phyloP scores from a whole-genome alignment of 1,140 invertebrate species.

The roundworm (Caenorhabditis elegans) region DNA sequence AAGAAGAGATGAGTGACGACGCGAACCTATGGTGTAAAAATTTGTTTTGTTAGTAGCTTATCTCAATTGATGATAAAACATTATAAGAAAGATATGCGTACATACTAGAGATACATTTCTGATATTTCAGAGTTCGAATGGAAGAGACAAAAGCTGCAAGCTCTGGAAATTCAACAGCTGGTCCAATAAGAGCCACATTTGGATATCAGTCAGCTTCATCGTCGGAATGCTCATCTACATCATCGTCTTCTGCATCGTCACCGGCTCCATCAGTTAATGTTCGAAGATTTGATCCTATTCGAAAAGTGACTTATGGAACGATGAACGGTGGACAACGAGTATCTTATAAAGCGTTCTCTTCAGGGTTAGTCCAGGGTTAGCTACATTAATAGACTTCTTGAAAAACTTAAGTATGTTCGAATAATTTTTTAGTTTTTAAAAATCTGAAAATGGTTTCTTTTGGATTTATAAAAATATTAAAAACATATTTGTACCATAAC shows the following conservation, averaged over 20 bases:
- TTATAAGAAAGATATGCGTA: background rate
- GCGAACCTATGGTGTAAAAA: background rate
- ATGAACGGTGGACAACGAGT: background rate
- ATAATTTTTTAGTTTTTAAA: too few species aligned
- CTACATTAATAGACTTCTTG: too few species aligned
- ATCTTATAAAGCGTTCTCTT: background rate
- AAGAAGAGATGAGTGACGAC: conserved; percentile 14
- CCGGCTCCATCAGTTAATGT: background rate
- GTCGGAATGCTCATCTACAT: conserved; percentile 13
- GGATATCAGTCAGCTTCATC: background rate
- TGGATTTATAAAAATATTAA: too few species aligned
- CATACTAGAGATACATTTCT: background rate
- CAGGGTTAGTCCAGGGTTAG: background rate
- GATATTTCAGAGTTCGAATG: background rate
- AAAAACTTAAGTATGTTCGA: too few species aligned
- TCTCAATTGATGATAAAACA: background rate
- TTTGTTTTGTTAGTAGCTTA: background rate
- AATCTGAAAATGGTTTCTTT: too few species aligned
- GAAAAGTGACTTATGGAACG: background rate
- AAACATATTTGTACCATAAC: too few species aligned
- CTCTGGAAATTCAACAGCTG: background rate
- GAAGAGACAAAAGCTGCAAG: background rate
- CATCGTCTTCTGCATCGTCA: background rate
- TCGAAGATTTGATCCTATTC: background rate
- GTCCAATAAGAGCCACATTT: background rate